Base-by-base conservation (phyloP, 1,140 invertebrate species). In the Ganaspis sp. region DNA sequence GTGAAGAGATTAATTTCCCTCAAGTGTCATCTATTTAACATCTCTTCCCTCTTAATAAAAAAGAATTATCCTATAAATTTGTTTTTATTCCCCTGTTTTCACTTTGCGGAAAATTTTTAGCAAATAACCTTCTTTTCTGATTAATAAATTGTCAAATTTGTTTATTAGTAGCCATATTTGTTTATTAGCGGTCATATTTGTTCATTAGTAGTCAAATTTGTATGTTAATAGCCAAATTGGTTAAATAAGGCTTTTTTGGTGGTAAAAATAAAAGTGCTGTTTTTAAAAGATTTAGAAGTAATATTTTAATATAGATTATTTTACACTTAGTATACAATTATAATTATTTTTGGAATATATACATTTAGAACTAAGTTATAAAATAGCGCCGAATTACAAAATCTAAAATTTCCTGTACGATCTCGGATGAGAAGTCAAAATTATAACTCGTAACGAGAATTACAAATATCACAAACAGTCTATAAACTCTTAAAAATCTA, bases 31-130 rank as follows among this genome's bases (percentile, higher is more conserved):
- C 58, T 21, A 58, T 58, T 58, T 58, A 29, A 58, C 19, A 58
- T 58, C 54, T 58, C 54, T 64, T 64, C 23, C 29, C 58, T 64
- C 58, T 29, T 64, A 64, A 64, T 64, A 64, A 64, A 64, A 64
- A 26, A 4, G 12, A 64, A 64, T 64, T 26, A 64, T 64, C 26
- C 58, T 64, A 64, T 1, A 6, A 12, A 17, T 15, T 49, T 6
- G n/a, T 49, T 0, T 49, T 49, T 17, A 15, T 49, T 17, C 4
- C 29, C 15, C 23, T 26, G 11, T 34, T 64, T 15, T 15, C 23
- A 11, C 1, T 29, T 64, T 64, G 11, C 8, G 26, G 26, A 19
- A 11, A 21, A 5, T 58, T n/a, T n/a, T n/a, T n/a, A n/a, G n/a
- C n/a, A n/a, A n/a, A n/a, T n/a, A n/a, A n/a, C n/a, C n/a, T n/a